Evolutionary conservation across 1,140 invertebrate species (phyloP), one percentile per base, ranked within the genome.

Genomic region (Grapholita molesta): DNA sequence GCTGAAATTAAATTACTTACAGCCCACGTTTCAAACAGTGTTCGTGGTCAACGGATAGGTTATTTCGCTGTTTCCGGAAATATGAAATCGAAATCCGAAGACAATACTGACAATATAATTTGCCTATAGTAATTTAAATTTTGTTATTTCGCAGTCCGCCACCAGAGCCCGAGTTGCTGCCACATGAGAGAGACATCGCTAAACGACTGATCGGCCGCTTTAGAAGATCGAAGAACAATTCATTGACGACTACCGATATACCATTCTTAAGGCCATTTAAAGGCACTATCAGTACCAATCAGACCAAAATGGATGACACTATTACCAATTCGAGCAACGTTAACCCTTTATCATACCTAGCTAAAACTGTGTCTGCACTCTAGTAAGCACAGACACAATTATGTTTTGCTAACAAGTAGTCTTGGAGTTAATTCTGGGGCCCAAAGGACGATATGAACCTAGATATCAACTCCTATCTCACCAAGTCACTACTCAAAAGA

Each of bases 251-350:
- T 18, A 48, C 42, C 7, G 18, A 18, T 21, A 48, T 48, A 15
- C 55, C 55, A 15, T 61, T 61, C 11, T 28, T 61, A 30, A 61
- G 55, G 32, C 55, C 55, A 15, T 15, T 61, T 11, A 61, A 61
- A 61, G 55, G 12, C 5, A 15, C 24, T 3, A 25, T 3, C 3
- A 23, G 8, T 15, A 30, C 25, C 8, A 18, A 48, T 15, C n/a
- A 42, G n/a, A 15, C 38, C 8, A 48, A 21, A 48, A 18, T 21
- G 7, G 42, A 18, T 21, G 42, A 48, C 42, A 2, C 15, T 18
- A 2, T 6, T 21, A 21, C 42, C 5, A 7, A 48, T 21, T 18
- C 18, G 42, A 48, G 8, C 3, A 48, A 21, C 42, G 15, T 48
- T 21, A 48, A 18, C 42, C 42, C 42, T 7, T 48, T 7, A 38